These are phyloP conservation scores for Rhagoletis pomonella DNA, from an alignment of 1,140 invertebrate species.

Conservation along the genomic window DNA sequence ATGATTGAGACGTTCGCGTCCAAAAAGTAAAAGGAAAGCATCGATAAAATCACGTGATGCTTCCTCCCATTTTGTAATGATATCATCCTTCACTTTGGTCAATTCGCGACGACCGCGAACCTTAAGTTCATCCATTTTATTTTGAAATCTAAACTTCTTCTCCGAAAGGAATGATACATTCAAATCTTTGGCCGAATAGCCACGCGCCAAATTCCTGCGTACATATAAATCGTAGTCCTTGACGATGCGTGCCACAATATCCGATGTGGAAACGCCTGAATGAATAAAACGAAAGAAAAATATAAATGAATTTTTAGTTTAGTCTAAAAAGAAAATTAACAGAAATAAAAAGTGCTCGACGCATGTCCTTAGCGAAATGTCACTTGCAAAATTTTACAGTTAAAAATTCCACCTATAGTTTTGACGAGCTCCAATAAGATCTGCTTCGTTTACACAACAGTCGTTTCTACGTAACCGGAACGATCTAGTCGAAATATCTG, in stretches of 20 bases:
- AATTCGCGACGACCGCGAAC: conserved; percentile 91
- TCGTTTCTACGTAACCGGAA: too few relatives aligned
- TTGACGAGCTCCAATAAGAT: too few relatives aligned
- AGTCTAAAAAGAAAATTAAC: too few relatives aligned
- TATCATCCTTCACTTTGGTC: conserved; percentile 90
- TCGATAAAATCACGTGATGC: conserved; percentile 96
- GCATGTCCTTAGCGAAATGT: too few relatives aligned
- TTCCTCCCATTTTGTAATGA: conserved; percentile 97
- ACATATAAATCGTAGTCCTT: conserved; percentile 99
- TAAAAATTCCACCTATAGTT: too few relatives aligned
- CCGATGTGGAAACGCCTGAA: conserved; percentile 82
- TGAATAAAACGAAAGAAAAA: too few relatives aligned
- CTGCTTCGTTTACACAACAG: too few relatives aligned
- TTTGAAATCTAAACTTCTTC: conserved; percentile 94
- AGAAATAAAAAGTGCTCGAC: too few relatives aligned
- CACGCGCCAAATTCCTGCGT: conserved; percentile 94
- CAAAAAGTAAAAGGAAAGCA: conserved; percentile 94
- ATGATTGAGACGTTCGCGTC: conserved; percentile 87
- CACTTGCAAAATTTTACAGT: too few relatives aligned
- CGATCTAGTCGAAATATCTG: too few relatives aligned
- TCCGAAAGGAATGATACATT: conserved; percentile 98
- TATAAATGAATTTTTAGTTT: too few relatives aligned
- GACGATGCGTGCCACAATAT: conserved; percentile 98
- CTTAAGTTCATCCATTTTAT: conserved; percentile 96
- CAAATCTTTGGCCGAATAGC: conserved; percentile 98